phyloP scores from a whole-genome alignment of 2,888 invertebrate genomes.

The Phalera bucephala region DNA sequence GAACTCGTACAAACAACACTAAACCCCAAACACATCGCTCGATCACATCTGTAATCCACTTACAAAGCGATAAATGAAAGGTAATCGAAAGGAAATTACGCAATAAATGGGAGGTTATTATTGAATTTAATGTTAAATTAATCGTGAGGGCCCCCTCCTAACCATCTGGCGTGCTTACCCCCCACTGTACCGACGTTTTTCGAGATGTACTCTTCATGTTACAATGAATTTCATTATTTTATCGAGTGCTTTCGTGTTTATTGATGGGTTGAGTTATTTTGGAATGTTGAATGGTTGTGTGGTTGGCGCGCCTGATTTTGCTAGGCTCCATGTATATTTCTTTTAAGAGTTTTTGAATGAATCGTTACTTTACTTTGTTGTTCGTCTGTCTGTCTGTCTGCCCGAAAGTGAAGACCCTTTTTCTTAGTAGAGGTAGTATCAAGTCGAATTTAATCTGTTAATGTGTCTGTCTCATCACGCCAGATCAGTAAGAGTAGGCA shows the following conservation, averaged over 20 bases:
- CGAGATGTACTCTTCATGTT: conserved; percentile 38
- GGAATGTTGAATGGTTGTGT: no score
- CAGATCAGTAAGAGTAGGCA: no score
- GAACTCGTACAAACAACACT: no score
- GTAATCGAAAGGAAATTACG: conserved; percentile 82
- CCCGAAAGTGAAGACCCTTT: no score
- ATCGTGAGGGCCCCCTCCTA: conserved; percentile 60
- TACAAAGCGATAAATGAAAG: conserved; percentile 78
- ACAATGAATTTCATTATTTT: conserved; percentile 48
- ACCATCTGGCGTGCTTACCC: conserved; percentile 71
- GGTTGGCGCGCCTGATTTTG: no score
- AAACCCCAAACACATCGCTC: not conserved
- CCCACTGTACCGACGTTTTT: conserved; percentile 33
- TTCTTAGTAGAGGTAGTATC: no score
- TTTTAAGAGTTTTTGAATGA: no score
- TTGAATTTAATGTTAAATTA: conserved; percentile 83
- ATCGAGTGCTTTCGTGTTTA: conserved; percentile 40
- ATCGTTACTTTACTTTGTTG: no score
- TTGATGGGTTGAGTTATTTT: conserved; percentile 4
- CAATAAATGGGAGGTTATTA: conserved; percentile 81
- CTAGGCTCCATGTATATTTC: no score
- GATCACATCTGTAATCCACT: conserved; percentile 64
- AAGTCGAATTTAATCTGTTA: no score
- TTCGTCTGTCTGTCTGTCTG: no score
- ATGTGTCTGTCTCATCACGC: no score